phyloP scores from a whole-genome alignment of 35 echinoderm and acorn worm species.

The Amphiura filiformis region DNA sequence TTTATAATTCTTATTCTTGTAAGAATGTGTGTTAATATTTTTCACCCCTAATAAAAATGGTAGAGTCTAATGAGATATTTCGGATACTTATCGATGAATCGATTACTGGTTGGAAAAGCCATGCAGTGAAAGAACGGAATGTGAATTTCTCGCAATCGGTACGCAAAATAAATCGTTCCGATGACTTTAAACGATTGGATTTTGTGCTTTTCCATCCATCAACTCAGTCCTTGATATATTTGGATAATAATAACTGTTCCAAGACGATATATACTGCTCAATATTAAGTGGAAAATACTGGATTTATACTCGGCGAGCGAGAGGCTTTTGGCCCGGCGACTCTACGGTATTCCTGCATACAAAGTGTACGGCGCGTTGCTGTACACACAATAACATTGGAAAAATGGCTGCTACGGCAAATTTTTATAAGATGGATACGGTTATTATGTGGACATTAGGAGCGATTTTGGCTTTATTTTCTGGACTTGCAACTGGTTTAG shows the following conservation, averaged over 20 bases:
- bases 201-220: background rate
- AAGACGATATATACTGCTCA: background rate
- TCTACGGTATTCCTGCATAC: background rate
- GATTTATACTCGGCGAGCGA: background rate
- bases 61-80: conserved; percentile 9
- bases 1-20: too few species aligned
- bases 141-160: background rate
- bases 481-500: background rate
- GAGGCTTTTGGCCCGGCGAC: background rate
- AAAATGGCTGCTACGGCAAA: background rate
- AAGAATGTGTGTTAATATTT: too few species aligned
- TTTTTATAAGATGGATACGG: conserved; percentile 3
- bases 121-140: background rate
- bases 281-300: background rate
- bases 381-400: background rate
- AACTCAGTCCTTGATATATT: background rate
- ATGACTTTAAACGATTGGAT: background rate
- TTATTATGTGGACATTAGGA: conserved; percentile 3
- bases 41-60: background rate
- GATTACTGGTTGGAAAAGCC: background rate
- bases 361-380: background rate
- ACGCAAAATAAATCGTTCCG: background rate
- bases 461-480: conserved; percentile 12
- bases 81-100: background rate
- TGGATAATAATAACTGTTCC: background rate